Evolutionary conservation across 2,888 invertebrate genomes (phyloP).

Genomic region (Sisyra terminalis): DNA sequence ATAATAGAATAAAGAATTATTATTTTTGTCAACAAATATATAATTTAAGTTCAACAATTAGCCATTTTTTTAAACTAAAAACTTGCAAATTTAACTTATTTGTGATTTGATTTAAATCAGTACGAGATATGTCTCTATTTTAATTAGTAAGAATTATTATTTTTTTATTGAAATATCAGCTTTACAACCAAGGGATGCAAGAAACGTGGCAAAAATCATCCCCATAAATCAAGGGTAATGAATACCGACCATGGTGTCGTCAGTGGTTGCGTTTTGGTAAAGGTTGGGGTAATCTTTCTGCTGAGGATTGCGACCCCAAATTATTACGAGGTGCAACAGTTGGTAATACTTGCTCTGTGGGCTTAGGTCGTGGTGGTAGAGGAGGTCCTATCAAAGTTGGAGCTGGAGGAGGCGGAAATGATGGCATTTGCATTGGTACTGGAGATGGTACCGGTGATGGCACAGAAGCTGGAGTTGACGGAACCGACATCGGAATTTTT

Average conservation of each 20-base stretch:
- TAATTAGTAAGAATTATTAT: too few relatives aligned
- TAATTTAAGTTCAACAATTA: too few relatives aligned
- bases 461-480: slow-evolving; percentile 23
- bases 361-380: slow-evolving; percentile 38
- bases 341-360: slow-evolving; percentile 30
- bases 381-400: slow-evolving; percentile 24
- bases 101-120: too few relatives aligned
- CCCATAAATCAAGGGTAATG: slow-evolving; percentile 23
- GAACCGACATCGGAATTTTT: slow-evolving; percentile 14
- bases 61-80: too few relatives aligned
- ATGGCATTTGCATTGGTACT: slow-evolving; percentile 11
- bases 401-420: slow-evolving; percentile 15
- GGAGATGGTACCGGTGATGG: slow-evolving; percentile 12
- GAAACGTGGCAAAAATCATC: slow-evolving; percentile 21
- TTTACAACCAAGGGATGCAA: slow-evolving; percentile 24
- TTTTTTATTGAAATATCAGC: too few relatives aligned
- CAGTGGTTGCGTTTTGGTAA: slow-evolving; percentile 22
- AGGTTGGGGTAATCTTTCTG: not conserved
- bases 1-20: too few relatives aligned
- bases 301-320: not conserved
- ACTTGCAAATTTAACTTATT: too few relatives aligned
- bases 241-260: slow-evolving; percentile 21
- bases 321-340: slow-evolving; percentile 25
- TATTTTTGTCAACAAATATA: too few relatives aligned
- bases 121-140: too few relatives aligned